Base-by-base conservation (phyloP, 2,888 invertebrate species). In the Sarcophaga subvicina region DNA sequence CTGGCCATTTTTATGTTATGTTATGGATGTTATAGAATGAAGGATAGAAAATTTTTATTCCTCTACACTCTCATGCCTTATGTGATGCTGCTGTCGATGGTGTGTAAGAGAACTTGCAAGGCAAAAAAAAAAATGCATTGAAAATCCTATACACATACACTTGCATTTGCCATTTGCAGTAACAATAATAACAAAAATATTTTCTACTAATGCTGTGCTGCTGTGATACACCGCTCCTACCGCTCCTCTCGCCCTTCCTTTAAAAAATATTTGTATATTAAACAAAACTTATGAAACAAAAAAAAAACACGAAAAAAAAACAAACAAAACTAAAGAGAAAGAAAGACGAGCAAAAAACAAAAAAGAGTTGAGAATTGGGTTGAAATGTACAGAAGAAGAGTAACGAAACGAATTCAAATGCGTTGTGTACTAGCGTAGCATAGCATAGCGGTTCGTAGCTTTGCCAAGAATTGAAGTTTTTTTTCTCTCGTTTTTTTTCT, bases 361-460 rank as follows among this genome's bases (percentile, higher is more conserved):
- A 66, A 71, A 72, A 66, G 17, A 64, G 22, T 67, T 70, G 54
- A 76, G 62, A 76, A 66, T 69, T 79, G 60, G 37, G 22, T 73
- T 84, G 63, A 83, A 77, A 71, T 77, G 77, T 71, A 76, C 63
- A 64, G 59, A 67, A 64, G 59, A 67, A 54, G 54, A 54, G 17
- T 17, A 54, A 54, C 1, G 69, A 37, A 37, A 37, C 37, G 37
- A 37, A 37, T 75, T 75, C 27, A 37, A 60, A 72, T 83, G 72
- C 60, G 62, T 25, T 69, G 27, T 54, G 49, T 20, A 14, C 14
- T 47, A 45, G 67, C 20, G 20, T 49, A 45, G 59, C 5, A 63
- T 45, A 82, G 25, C 49, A 75, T 45, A 69, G 54, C 54, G 45
- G 12, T 70, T 75, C 59, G 59, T 27, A 49, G 60, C n/a, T 20